Evolutionary conservation across 1,140 invertebrate genomes (phyloP).

Genomic region (Ceratosolen solmsi): DNA sequence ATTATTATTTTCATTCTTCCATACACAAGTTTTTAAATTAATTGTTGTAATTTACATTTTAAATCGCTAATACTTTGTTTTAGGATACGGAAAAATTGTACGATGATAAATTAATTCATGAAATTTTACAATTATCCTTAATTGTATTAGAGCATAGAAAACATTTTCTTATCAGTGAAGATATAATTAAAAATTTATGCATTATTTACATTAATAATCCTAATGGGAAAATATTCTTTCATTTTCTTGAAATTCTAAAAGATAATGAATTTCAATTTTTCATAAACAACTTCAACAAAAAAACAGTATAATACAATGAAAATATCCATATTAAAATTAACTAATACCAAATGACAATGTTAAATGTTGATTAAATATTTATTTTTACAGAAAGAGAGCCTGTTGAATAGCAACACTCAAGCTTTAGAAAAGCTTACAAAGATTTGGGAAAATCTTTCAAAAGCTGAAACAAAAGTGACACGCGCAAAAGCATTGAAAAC

Average conservation of each 20-base stretch:
- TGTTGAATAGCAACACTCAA: neutral
- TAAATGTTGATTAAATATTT: conserved; percentile 11
- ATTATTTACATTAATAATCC: conserved; percentile 36
- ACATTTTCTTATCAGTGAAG: conserved; percentile 23
- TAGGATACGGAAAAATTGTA: neutral
- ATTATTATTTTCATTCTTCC: neutral
- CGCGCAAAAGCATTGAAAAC: conserved; percentile 20
- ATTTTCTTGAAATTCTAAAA: conserved; percentile 38
- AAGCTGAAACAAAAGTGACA: conserved; percentile 18
- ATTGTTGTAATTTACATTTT: neutral
- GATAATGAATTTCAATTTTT: conserved; percentile 46
- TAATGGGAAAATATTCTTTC: conserved; percentile 34
- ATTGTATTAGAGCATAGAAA: conserved; percentile 34
- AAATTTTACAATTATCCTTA: conserved; percentile 42
- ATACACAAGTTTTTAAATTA: neutral
- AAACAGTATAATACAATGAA: conserved; percentile 38
- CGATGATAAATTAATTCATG: conserved; percentile 21
- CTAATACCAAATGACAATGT: neutral
- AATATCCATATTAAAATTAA: neutral
- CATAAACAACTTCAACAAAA: conserved; percentile 10
- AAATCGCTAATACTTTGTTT: conserved; percentile 8
- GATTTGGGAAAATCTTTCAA: conserved; percentile 45
- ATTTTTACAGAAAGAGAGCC: conserved; percentile 37
- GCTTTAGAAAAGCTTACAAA: conserved; percentile 11
- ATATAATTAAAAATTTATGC: conserved; percentile 35